Percentiles rank a stretch among this genome's conserved stretches.
Conservation (phyloP, 2,888 invertebrate genomes). For the Ennomos quercinarius region DNA sequence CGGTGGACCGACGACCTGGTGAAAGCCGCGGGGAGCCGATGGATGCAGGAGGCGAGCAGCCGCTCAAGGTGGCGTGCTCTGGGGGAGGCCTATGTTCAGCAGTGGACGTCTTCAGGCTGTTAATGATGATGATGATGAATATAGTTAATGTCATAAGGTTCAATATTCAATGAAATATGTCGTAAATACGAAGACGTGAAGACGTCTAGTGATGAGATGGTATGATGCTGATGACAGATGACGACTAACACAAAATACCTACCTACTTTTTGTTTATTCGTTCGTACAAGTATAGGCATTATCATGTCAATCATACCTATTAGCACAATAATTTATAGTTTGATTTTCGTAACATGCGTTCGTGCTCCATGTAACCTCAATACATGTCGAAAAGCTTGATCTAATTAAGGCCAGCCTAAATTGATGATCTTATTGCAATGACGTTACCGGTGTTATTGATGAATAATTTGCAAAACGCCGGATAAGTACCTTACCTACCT, state of each 20-base stretch:
- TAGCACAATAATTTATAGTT: conserved; percentile 14
- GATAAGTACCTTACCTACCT: too few relatives aligned
- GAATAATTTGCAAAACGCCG: conserved; percentile 24
- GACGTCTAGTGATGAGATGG: conserved; percentile 3
- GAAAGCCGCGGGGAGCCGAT: too few relatives aligned
- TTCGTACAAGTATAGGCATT: conserved; percentile 21
- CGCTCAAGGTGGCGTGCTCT: too few relatives aligned
- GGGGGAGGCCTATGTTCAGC: too few relatives aligned
- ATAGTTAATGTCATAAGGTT: too few relatives aligned
- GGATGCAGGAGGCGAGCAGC: too few relatives aligned
- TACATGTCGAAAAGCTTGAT: conserved; percentile 25
- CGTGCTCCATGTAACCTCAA: conserved; percentile 29
- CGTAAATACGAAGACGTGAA: conserved; percentile 1
- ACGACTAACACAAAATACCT: conserved; percentile 1
- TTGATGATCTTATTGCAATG: conserved; percentile 28
- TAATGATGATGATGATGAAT: too few relatives aligned
- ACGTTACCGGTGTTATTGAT: conserved; percentile 26
- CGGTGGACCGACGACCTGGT: too few relatives aligned
- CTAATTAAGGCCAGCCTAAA: conserved; percentile 31
- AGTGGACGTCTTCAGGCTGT: too few relatives aligned
- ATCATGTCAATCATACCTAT: conserved; percentile 27
- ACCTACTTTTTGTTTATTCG: background rate
- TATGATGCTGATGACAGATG: background rate
- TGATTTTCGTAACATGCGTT: conserved; percentile 23
- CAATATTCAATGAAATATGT: conserved; percentile 4